Percentiles rank a stretch among this genome's conserved stretches.
phyloP scores from a whole-genome alignment of 2,888 invertebrate species.

The Lasius fuliginosus region DNA sequence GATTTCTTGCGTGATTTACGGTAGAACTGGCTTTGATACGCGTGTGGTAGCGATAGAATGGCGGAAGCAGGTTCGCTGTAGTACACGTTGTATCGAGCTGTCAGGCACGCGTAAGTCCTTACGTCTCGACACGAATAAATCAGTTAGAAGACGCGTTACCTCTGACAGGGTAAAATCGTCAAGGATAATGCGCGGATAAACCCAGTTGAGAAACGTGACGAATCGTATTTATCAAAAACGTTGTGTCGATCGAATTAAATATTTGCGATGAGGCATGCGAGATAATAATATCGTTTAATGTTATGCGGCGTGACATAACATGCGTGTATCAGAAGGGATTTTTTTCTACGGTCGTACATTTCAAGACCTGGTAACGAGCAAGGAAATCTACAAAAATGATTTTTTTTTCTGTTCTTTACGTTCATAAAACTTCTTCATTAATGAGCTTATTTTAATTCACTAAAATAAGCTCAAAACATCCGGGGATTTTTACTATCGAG shows the following conservation, averaged over 20 bases:
- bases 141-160: slow-evolving; percentile 6
- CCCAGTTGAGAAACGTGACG: slow-evolving; percentile 5
- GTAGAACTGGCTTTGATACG: slow-evolving; percentile 17
- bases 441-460: not conserved
- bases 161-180: slow-evolving; percentile 21
- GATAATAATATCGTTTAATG: not conserved
- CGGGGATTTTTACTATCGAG: not conserved
- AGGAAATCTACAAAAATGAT: not conserved
- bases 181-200: slow-evolving; percentile 7
- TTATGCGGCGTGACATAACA: not conserved
- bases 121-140: slow-evolving; percentile 10
- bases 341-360: not conserved
- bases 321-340: not conserved
- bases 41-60: not conserved
- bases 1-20: slow-evolving; percentile 34
- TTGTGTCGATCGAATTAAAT: slow-evolving; percentile 8
- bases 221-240: slow-evolving; percentile 17
- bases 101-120: slow-evolving; percentile 15
- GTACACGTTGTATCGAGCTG: slow-evolving; percentile 29
- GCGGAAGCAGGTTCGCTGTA: slow-evolving; percentile 1
- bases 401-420: not conserved
- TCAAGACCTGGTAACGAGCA: not conserved
- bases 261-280: not conserved
- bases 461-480: not conserved
- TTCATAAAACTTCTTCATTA: not conserved